Conservation (phyloP, 2,113 vertebrate species). For the Clarias gariepinus region DNA sequence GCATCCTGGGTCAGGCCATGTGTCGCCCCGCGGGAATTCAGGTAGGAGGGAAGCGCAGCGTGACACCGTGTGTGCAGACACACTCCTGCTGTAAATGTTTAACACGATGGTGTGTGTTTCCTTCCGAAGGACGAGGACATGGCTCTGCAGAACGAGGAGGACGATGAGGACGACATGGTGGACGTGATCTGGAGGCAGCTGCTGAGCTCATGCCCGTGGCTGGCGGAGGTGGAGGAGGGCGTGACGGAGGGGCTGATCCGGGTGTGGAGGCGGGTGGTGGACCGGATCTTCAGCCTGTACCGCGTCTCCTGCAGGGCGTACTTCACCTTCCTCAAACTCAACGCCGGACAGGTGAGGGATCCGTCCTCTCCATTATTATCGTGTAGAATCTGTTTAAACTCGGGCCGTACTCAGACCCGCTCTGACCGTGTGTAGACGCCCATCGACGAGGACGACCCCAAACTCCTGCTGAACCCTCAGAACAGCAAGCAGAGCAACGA, state of each 20-base stretch:
- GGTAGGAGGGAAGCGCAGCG: slow-evolving; percentile 62
- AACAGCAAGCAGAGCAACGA: slow-evolving; percentile 92
- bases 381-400: too few relatives aligned
- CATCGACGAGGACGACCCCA: slow-evolving; percentile 90
- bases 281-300: slow-evolving; percentile 96
- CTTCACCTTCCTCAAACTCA: slow-evolving; percentile 97
- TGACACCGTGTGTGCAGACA: not conserved
- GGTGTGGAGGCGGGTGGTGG: slow-evolving; percentile 94
- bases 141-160: slow-evolving; percentile 91
- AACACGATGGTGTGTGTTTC: not conserved
- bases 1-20: slow-evolving; percentile 94
- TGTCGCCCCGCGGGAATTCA: slow-evolving; percentile 97
- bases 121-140: slow-evolving; percentile 90
- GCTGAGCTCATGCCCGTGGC: slow-evolving; percentile 87
- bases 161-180: slow-evolving; percentile 93
- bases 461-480: slow-evolving; percentile 77
- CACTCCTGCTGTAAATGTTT: too few relatives aligned
- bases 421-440: slow-evolving; percentile 70
- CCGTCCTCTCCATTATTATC: rapidly evolving
- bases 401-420: not conserved
- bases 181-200: slow-evolving; percentile 95
- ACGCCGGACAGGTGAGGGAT: slow-evolving; percentile 85
- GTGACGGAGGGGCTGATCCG: slow-evolving; percentile 90
- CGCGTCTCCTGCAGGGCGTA: slow-evolving; percentile 94
- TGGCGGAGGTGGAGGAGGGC: slow-evolving; percentile 85